Conservation (phyloP, 2,797 vertebrate species). For the Danio tinwini region DNA sequence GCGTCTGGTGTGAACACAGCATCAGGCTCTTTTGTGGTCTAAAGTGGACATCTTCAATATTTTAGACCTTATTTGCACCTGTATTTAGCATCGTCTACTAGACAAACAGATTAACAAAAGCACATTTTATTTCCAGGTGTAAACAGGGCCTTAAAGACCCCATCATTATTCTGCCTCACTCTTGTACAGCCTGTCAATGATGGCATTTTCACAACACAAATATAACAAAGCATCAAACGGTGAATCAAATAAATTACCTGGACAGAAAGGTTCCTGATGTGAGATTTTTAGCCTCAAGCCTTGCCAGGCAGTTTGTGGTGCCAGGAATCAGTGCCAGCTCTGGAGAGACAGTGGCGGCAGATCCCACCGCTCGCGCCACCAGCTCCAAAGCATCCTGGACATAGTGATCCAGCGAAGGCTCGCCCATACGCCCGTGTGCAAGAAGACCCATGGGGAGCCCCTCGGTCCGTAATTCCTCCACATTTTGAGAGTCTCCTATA, state of each 20-base stretch:
- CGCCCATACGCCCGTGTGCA: slow-evolving; percentile 90
- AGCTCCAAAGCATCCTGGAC: slow-evolving; percentile 94
- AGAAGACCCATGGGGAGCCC: slow-evolving; percentile 91
- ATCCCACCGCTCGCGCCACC: slow-evolving; percentile 88
- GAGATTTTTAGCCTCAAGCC: slow-evolving; percentile 77
- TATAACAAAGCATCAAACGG: background rate
- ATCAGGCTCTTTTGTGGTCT: no score
- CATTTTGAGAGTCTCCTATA: slow-evolving; percentile 94
- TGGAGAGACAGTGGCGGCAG: slow-evolving; percentile 86
- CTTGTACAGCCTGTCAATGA: background rate
- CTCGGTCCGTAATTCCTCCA: slow-evolving; percentile 91
- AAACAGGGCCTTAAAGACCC: no score
- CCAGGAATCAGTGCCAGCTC: slow-evolving; percentile 92
- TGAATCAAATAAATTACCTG: slow-evolving; percentile 78
- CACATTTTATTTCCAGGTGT: no score
- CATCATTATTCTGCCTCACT: no score
- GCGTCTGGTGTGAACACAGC: no score
- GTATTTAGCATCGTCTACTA: no score
- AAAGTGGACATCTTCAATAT: no score
- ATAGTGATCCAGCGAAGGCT: slow-evolving; percentile 89
- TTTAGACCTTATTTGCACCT: no score
- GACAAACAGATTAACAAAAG: no score
- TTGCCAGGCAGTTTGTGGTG: slow-evolving; percentile 93
- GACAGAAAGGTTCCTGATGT: slow-evolving; percentile 93
- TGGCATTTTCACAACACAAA: background rate